A percentile compares a stretch with the other conserved stretches of the same genome.
Evolutionary conservation across 1,140 invertebrate species (phyloP).

Genomic region (Trichoplusia ni): DNA sequence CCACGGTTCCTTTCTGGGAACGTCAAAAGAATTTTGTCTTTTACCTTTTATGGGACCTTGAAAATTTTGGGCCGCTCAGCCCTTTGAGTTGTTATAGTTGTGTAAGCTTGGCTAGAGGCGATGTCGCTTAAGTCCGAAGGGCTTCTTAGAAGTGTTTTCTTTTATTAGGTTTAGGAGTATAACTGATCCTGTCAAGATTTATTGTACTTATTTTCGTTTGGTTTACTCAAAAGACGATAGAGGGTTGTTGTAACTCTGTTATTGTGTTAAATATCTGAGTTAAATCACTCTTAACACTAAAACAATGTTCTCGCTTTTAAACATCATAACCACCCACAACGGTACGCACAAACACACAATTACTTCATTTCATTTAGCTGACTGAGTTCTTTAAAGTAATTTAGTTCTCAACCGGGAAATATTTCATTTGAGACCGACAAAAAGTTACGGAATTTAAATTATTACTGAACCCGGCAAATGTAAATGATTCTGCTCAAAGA

Average conservation of each 20-base stretch:
- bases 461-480: not conserved
- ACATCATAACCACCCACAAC: no score
- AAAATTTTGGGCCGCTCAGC: not conserved
- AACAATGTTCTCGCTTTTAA: no score
- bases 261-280: no score
- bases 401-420: not conserved
- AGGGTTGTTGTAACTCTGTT: no score
- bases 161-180: not conserved
- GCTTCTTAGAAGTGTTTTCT: not conserved
- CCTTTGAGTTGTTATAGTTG: not conserved
- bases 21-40: not conserved
- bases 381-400: no score
- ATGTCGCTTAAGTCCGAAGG: not conserved
- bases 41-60: constrained; percentile 14
- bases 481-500: not conserved
- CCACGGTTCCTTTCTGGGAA: not conserved
- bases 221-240: no score
- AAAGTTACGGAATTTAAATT: constrained; percentile 8
- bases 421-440: not conserved
- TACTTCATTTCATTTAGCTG: no score
- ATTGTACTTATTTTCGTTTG: no score
- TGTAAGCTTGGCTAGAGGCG: not conserved
- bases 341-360: no score
- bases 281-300: no score
- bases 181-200: not conserved